A percentile compares a stretch with the other conserved stretches of the same genome.
Evolutionary conservation across 92 coral and sea anemone species (phyloP).

Genomic region (Palythoa grandis): DNA sequence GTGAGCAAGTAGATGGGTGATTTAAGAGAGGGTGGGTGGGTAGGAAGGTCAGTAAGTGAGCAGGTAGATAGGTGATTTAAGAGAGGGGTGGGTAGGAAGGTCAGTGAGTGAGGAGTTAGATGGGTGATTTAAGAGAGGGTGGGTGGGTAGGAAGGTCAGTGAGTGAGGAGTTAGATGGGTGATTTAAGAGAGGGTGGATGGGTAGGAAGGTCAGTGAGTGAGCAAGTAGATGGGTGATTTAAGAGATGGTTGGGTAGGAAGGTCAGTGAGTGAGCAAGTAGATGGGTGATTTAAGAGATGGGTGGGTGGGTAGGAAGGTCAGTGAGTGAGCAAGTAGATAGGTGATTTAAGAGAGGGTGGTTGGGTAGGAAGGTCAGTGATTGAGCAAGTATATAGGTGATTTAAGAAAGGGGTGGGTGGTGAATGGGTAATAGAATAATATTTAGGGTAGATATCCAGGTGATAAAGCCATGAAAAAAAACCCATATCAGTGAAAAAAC

Average conservation of each 20-base stretch:
- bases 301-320: neutral
- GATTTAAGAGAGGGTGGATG: neutral
- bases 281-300: neutral
- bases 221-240: no score
- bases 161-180: neutral
- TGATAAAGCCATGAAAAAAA: no score
- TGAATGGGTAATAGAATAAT: neutral
- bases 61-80: no score
- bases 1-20: neutral
- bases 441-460: no score
- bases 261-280: neutral
- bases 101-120: neutral
- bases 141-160: neutral
- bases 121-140: neutral
- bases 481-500: no score
- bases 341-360: neutral
- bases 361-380: no score
- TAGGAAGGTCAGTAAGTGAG: no score
- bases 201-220: no score
- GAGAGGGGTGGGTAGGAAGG: no score
- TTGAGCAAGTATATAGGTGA: no score
- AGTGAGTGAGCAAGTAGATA: neutral
- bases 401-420: neutral
- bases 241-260: no score
- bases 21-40: neutral